Percentiles rank a stretch among this genome's conserved stretches.
phyloP scores from a whole-genome alignment of 2,797 vertebrate genomes.

The Anas capensis region DNA sequence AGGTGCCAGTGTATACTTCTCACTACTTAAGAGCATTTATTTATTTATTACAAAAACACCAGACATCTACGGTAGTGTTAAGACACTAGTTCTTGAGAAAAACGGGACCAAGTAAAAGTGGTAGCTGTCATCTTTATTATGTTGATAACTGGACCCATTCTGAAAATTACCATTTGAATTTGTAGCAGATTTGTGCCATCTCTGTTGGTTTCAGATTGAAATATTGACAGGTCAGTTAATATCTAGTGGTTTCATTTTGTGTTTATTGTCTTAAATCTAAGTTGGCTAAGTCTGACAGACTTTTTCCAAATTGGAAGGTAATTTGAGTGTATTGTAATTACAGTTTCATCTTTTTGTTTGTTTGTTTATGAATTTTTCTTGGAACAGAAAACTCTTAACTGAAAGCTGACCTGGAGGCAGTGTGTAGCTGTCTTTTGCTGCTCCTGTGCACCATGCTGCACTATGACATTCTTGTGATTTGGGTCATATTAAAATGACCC shows the following conservation, averaged over 20 bases:
- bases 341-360: not conserved
- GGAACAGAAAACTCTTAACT: not conserved
- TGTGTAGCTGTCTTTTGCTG: not conserved
- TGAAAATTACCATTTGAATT: not conserved
- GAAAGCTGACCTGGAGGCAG: not conserved
- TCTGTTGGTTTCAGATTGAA: not conserved
- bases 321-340: not conserved
- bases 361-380: not conserved
- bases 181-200: not conserved
- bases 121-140: not conserved
- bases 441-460: not conserved
- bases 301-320: not conserved
- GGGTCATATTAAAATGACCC: not conserved
- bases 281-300: accelerated
- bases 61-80: not conserved
- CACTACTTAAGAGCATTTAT: not conserved
- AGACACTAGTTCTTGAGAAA: not conserved
- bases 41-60: not conserved
- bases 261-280: not conserved
- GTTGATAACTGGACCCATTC: not conserved
- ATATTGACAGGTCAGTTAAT: not conserved
- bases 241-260: not conserved
- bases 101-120: not conserved
- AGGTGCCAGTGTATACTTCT: not conserved
- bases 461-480: not conserved